Conservation (phyloP, 2,888 invertebrate species). For the Oconnorella tubifera region DNA sequence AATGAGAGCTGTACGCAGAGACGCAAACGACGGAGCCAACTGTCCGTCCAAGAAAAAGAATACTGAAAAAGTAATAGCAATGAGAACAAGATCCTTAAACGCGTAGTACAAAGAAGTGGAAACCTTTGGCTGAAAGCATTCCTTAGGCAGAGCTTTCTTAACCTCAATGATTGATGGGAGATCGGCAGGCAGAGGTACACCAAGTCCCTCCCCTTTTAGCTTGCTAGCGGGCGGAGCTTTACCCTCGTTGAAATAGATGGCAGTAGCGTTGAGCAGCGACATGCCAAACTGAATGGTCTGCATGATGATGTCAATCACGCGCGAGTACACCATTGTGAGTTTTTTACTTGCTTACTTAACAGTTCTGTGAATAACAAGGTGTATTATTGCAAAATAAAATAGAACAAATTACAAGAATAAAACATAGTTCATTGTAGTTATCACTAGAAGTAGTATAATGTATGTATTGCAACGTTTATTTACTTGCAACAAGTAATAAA, state of each 20-base stretch:
- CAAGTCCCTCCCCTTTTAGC: slow-evolving; percentile 24
- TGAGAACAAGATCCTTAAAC: slow-evolving; percentile 40
- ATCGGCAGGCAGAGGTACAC: slow-evolving; percentile 28
- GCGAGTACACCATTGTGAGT: slow-evolving; percentile 1
- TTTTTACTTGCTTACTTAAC: too few relatives aligned
- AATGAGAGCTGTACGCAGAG: slow-evolving; percentile 19
- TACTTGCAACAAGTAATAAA: too few relatives aligned
- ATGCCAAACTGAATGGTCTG: neutral
- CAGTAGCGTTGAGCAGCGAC: slow-evolving; percentile 40
- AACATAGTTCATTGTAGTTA: too few relatives aligned
- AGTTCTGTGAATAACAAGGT: neutral
- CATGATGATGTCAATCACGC: neutral
- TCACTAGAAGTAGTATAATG: too few relatives aligned
- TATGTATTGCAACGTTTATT: too few relatives aligned
- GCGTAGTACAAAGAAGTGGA: slow-evolving; percentile 44
- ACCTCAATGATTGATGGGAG: slow-evolving; percentile 47
- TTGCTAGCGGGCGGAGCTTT: slow-evolving; percentile 17
- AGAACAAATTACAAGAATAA: neutral
- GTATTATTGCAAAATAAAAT: neutral
- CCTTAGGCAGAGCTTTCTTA: slow-evolving; percentile 42
- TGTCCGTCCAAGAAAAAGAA: slow-evolving; percentile 51
- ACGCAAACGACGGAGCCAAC: slow-evolving; percentile 62
- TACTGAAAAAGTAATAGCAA: slow-evolving; percentile 33
- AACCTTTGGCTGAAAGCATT: slow-evolving; percentile 44
- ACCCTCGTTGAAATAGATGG: slow-evolving; percentile 66